Percentiles rank a stretch among this genome's conserved stretches.
Conservation (phyloP, 2,113 vertebrate genomes). For the Tetraodon nigroviridis region DNA sequence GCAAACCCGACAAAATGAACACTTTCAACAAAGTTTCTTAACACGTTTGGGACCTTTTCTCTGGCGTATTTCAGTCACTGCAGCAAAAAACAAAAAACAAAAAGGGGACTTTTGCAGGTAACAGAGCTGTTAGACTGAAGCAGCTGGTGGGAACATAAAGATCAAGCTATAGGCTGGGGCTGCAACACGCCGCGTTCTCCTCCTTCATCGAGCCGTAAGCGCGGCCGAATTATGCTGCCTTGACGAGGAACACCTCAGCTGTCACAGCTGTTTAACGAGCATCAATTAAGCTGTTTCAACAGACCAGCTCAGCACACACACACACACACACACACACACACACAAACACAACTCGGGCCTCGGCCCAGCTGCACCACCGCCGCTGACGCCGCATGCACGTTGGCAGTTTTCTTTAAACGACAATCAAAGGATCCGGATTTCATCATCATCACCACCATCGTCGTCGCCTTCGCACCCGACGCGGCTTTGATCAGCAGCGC, state of each 20-base stretch:
- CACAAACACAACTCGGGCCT: too few relatives aligned
- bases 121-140: not conserved
- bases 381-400: not conserved
- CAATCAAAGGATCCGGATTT: not conserved
- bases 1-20: slow-evolving; percentile 52
- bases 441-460: too few relatives aligned
- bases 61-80: slow-evolving; percentile 1
- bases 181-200: slow-evolving; percentile 64
- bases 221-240: slow-evolving; percentile 76
- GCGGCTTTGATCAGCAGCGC: too few relatives aligned
- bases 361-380: not conserved
- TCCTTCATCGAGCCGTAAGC: slow-evolving; percentile 77
- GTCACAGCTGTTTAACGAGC: slow-evolving; percentile 78
- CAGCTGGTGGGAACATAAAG: slow-evolving; percentile 9
- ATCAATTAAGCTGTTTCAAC: slow-evolving; percentile 80
- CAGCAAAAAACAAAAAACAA: slow-evolving; percentile 1
- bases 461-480: too few relatives aligned
- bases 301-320: slow-evolving; percentile 65
- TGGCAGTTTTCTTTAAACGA: not conserved
- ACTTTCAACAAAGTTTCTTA: slow-evolving; percentile 37
- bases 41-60: slow-evolving; percentile 16
- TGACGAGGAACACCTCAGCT: slow-evolving; percentile 78
- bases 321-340: slow-evolving; percentile 60
- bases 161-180: slow-evolving; percentile 48
- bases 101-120: not conserved